phyloP scores from a whole-genome alignment of 2,797 vertebrate genomes.

The Psittacula echo region DNA sequence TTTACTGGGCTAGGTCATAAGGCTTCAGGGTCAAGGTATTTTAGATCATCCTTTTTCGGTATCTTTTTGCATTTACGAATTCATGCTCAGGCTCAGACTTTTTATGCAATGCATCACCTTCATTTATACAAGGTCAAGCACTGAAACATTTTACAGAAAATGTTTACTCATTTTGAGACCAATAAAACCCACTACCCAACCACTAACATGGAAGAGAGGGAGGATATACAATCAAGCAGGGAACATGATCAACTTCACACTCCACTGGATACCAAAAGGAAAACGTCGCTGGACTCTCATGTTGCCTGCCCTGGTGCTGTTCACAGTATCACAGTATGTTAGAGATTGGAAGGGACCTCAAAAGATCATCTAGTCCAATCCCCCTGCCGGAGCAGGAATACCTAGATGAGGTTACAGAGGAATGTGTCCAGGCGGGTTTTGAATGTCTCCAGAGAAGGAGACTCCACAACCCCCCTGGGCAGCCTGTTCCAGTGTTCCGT shows the following conservation, averaged over 20 bases:
- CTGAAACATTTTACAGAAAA: neutral
- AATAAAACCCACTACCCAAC: neutral
- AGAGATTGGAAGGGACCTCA: too few relatives aligned
- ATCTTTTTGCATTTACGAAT: neutral
- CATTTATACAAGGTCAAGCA: neutral
- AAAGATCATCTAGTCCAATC: too few relatives aligned
- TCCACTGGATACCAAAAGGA: fast-evolving
- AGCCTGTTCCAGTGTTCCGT: too few relatives aligned
- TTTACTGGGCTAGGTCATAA: neutral
- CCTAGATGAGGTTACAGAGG: too few relatives aligned
- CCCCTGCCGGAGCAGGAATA: too few relatives aligned
- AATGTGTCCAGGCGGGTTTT: too few relatives aligned
- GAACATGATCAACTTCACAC: neutral
- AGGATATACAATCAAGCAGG: neutral
- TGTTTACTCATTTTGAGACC: neutral
- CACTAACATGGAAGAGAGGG: neutral
- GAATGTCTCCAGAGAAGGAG: too few relatives aligned
- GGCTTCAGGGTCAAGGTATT: neutral
- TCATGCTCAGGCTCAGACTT: neutral
- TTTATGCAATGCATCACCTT: neutral
- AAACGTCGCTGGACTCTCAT: neutral
- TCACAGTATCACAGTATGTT: too few relatives aligned
- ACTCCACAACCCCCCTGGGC: too few relatives aligned
- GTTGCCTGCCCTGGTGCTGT: neutral
- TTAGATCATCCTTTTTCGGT: neutral